phyloP scores from a whole-genome alignment of 2,888 invertebrate genomes.

The Ametastegia equiseti region DNA sequence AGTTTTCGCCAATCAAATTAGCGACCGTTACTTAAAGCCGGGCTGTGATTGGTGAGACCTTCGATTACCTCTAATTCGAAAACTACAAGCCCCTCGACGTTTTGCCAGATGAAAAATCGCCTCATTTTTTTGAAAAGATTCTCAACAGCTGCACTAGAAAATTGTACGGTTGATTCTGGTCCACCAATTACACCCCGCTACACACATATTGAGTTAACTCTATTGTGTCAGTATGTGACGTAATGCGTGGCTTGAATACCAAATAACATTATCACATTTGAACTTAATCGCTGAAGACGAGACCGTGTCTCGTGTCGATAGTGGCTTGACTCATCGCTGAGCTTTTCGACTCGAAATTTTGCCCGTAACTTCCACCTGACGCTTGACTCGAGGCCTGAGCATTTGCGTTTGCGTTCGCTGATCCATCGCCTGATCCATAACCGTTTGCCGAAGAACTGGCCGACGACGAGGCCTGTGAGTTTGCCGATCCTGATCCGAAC shows the following conservation, averaged over 20 bases:
- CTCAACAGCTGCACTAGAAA: neutral
- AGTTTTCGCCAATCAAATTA: neutral
- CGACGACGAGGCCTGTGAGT: neutral
- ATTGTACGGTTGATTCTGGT: neutral
- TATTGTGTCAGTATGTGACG: too few relatives aligned
- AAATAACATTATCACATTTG: conserved; percentile 30
- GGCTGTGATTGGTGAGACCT: neutral
- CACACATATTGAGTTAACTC: too few relatives aligned
- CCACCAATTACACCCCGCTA: neutral
- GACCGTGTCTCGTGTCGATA: conserved; percentile 59
- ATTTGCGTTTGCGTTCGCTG: conserved; percentile 60
- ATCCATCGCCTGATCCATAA: conserved; percentile 52
- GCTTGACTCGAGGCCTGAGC: conserved; percentile 52
- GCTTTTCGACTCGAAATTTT: conserved; percentile 57
- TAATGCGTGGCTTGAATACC: neutral
- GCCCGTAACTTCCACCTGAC: conserved; percentile 45
- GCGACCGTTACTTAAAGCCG: neutral
- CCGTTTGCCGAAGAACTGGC: conserved; percentile 50
- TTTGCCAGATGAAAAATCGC: neutral
- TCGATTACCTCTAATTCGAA: neutral
- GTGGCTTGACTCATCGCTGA: conserved; percentile 61
- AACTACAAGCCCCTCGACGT: neutral
- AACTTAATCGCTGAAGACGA: conserved; percentile 61
- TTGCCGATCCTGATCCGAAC: neutral
- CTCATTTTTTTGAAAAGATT: neutral